Evolutionary conservation across 2,797 vertebrate species (phyloP), one percentile per base, ranked within the genome.

Genomic region (Botia almorhae): DNA sequence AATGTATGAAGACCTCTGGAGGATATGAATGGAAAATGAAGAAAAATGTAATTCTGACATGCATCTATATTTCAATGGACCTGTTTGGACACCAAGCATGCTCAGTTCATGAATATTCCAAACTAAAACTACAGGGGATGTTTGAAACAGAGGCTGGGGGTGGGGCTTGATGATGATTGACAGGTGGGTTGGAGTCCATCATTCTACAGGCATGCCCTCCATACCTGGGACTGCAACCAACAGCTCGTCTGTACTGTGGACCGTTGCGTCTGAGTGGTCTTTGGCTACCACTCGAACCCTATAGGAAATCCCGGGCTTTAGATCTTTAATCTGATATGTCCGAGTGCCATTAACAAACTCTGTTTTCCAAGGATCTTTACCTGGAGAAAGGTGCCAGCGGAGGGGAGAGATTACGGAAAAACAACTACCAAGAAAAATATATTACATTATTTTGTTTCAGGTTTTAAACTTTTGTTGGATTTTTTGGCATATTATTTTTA

Each of bases 221-320:
- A 97, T 96, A 98, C 96, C 96, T 97, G 96, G 96, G 92, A 96
- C 95, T 81, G 93, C 93, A 88, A 98, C 94, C 94, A 94, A 89
- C 89, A 95, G 90, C 88, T 95, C 95, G 65, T 96, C 95, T 88
- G 96, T 95, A 93, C 93, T 95, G 94, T 93, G 93, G 84, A 93
- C 92, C 85, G 92, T 93, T 17, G 80, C 63, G 90, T 93, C 95
- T 80, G 91, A 90, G 81, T 92, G 91, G 90, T 96, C 95, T 93
- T 94, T 95, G 92, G 96, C 95, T 92, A 95, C 95, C 94, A 97
- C 93, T 39, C 93, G 94, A 88, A 97, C 96, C 93, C 91, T 96
- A 96, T 98, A 98, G 87, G 96, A 91, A 87, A 93, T 96, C 93
- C 95, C 97, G 43, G 96, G 96, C 91, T 96, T 96, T 94, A 98